These are phyloP conservation scores for Atta texana DNA, from an alignment of 1,140 invertebrate species.

Conservation along the genomic window DNA sequence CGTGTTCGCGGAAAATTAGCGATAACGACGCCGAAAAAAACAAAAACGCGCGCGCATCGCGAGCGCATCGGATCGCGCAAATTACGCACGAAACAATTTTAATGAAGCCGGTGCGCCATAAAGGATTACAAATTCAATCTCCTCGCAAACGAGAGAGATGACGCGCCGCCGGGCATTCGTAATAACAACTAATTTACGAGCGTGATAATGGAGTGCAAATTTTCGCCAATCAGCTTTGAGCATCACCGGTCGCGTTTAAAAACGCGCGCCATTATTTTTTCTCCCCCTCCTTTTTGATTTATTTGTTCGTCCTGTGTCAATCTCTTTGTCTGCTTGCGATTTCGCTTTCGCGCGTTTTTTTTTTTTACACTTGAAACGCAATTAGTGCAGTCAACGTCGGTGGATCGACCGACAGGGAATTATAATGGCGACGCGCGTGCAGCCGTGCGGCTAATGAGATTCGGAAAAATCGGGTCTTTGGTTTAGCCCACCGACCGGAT, in stretches of 20 bases:
- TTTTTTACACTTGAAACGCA: slow-evolving; percentile 75
- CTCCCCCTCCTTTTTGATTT: slow-evolving; percentile 15
- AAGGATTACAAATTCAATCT: slow-evolving; percentile 65
- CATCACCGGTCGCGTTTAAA: slow-evolving; percentile 63
- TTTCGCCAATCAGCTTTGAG: slow-evolving; percentile 75
- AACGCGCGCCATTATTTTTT: slow-evolving; percentile 36
- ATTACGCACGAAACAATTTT: slow-evolving; percentile 64
- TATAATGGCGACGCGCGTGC: slow-evolving; percentile 71
- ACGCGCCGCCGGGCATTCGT: slow-evolving; percentile 52
- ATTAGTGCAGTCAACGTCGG: slow-evolving; percentile 76
- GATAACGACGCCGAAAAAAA: slow-evolving; percentile 55
- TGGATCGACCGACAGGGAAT: slow-evolving; percentile 68
- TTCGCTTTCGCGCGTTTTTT: slow-evolving; percentile 57
- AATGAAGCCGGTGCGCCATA: slow-evolving; percentile 61
- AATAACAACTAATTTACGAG: slow-evolving; percentile 66
- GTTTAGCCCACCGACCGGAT: slow-evolving; percentile 71
- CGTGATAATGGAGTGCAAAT: slow-evolving; percentile 71
- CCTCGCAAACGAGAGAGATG: slow-evolving; percentile 58
- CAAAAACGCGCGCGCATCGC: slow-evolving; percentile 42
- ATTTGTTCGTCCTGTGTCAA: slow-evolving; percentile 48
- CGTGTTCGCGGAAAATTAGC: slow-evolving; percentile 55
- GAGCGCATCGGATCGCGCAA: slow-evolving; percentile 53
- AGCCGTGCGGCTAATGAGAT: slow-evolving; percentile 76
- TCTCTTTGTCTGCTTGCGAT: slow-evolving; percentile 26
- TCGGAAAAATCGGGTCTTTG: slow-evolving; percentile 75